Evolutionary conservation across 2,113 vertebrate species (phyloP), one percentile per base, ranked within the genome.

Genomic region (Polyodon spathula): DNA sequence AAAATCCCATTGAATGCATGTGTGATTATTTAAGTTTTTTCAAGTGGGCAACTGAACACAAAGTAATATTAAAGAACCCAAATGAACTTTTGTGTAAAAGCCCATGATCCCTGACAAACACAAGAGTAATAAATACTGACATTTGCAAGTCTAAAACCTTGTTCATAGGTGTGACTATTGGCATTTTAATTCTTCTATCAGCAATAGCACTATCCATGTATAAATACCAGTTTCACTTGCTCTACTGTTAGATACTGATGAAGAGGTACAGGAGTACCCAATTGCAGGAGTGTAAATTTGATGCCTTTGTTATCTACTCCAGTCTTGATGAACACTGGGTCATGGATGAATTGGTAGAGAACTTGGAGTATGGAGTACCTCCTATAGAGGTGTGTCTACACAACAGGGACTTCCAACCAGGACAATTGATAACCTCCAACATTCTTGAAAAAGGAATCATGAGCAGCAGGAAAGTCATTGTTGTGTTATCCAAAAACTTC

Each of bases 371-470:
- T 6, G 61, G 65, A 16, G 6, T 56, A 6, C 66, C 66, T 42
- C 60, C 68, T n/a, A 54, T 73, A 58, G 62, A 65, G 4, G 65
- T 73, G 57, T 70, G 68, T 58, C 65, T 73, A 40, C 68, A 73
- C n/a, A 64, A 65, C 37, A 53, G 67, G 37, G 65, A 69, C 54
- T 69, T 69, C 55, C 43, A 72, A 54, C 59, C 52, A 10, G 71
- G 67, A 3, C 64, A 72, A 12, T 55, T 65, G 12, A 73, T 72
- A 27, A 51, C 66, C 44, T 65, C 71, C 68, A 70, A 75, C 57
- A 68, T 76, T 15, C 65, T 76, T n/a, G 69, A 73, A 42, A 66
- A 73, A 65, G 68, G 71, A 37, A 69, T 70, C 40, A 58, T 63
- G 65, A 14, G 43, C 38, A 50, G 48, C 12, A 11, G 12, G 15